phyloP scores from a whole-genome alignment of 2,113 vertebrate species.

The Oreotrochilus melanogaster region DNA sequence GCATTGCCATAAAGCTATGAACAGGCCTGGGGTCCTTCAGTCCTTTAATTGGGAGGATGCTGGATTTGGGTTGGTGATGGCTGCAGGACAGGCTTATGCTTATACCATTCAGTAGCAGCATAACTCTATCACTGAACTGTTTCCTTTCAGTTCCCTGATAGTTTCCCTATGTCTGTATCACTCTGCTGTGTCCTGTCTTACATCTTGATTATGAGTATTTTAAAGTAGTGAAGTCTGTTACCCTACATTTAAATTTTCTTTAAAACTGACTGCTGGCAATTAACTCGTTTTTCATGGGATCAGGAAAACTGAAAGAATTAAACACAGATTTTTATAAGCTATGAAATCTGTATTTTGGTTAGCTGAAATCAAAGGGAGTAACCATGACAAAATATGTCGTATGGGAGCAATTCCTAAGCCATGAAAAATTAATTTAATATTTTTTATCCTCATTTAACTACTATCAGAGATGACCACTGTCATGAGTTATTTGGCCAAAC shows the following conservation, averaged over 20 bases:
- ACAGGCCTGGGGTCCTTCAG: neutral
- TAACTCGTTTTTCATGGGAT: neutral
- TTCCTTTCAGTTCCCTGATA: neutral
- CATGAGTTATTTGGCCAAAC: neutral
- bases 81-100: neutral
- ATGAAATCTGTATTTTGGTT: neutral
- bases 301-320: neutral
- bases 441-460: neutral
- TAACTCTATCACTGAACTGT: neutral
- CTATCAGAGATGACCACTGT: neutral
- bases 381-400: neutral
- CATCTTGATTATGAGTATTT: neutral
- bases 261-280: neutral
- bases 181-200: neutral
- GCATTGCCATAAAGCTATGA: fast-evolving
- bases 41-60: neutral
- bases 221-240: neutral
- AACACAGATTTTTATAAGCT: neutral
- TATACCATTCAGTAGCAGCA: neutral
- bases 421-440: neutral
- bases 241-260: neutral
- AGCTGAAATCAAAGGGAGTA: neutral
- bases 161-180: neutral
- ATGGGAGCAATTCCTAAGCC: neutral
- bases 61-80: neutral